Conservation (phyloP, 2,113 vertebrate species). For the Pteropus alecto region DNA sequence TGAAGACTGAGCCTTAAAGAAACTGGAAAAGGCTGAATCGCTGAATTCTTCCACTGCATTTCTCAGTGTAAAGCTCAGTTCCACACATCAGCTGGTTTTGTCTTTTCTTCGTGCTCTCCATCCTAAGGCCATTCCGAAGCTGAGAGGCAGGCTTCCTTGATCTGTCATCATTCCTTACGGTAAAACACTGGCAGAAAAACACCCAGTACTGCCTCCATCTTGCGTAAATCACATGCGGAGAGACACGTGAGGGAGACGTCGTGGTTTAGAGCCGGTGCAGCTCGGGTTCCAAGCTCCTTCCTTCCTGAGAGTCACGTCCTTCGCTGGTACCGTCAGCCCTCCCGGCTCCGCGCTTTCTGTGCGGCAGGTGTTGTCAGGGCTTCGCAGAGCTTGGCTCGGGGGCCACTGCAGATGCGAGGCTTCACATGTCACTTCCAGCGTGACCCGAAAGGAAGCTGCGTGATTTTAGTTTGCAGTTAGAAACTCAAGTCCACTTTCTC, state of each 20-base stretch:
- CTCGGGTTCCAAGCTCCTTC: neutral
- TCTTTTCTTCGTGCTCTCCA: neutral
- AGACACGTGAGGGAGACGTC: neutral
- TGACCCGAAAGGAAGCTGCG: slow-evolving; percentile 56
- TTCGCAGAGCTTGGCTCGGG: neutral
- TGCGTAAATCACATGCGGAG: neutral
- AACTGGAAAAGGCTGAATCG: neutral
- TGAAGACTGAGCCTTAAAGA: neutral
- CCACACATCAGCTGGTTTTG: neutral
- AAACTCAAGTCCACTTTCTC: slow-evolving; percentile 43
- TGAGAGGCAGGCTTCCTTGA: slow-evolving; percentile 8
- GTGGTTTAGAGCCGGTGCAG: neutral
- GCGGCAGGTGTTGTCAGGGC: neutral
- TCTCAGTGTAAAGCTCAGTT: neutral
- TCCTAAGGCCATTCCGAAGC: neutral
- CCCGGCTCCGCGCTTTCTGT: neutral
- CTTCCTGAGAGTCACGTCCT: neutral
- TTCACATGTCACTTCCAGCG: slow-evolving; percentile 35
- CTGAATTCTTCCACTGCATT: neutral
- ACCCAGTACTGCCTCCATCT: neutral
- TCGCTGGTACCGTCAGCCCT: neutral
- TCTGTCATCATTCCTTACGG: neutral
- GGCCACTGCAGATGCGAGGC: neutral
- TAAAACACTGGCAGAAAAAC: neutral
- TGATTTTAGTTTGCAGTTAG: slow-evolving; percentile 50